Conservation (phyloP, 2,797 vertebrate genomes). For the Apodemus agrarius region DNA sequence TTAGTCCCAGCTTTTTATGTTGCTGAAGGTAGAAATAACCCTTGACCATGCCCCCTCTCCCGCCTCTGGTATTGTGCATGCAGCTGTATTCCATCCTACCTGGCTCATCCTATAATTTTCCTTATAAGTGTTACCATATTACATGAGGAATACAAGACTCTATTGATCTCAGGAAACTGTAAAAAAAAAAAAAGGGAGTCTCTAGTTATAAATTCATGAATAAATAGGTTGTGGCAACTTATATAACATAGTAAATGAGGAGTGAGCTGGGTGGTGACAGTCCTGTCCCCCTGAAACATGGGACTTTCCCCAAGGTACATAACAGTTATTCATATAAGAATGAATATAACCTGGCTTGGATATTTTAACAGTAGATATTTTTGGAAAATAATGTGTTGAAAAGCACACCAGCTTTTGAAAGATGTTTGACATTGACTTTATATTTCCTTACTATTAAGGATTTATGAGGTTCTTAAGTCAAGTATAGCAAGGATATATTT, state of each 20-base stretch:
- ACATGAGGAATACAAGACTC: neutral
- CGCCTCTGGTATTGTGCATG: too few species aligned
- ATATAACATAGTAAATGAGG: neutral
- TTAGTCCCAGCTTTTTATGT: neutral
- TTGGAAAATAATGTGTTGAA: neutral
- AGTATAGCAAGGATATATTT: neutral
- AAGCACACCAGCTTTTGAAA: neutral
- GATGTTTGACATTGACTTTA: neutral
- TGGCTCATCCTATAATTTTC: too few species aligned
- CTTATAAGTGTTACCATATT: neutral
- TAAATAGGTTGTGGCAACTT: neutral
- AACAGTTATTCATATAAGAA: neutral
- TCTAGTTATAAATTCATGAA: neutral
- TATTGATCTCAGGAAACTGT: neutral
- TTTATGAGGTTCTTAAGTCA: neutral
- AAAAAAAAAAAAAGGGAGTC: too few species aligned
- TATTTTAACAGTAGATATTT: neutral
- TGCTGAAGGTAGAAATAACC: neutral
- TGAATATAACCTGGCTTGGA: neutral
- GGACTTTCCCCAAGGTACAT: neutral
- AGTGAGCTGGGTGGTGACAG: neutral
- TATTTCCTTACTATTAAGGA: neutral
- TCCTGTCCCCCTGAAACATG: neutral
- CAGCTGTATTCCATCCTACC: neutral
- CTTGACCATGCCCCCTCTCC: neutral